Evolutionary conservation across 1,140 invertebrate genomes (phyloP).

Genomic region (Hirudo medicinalis): DNA sequence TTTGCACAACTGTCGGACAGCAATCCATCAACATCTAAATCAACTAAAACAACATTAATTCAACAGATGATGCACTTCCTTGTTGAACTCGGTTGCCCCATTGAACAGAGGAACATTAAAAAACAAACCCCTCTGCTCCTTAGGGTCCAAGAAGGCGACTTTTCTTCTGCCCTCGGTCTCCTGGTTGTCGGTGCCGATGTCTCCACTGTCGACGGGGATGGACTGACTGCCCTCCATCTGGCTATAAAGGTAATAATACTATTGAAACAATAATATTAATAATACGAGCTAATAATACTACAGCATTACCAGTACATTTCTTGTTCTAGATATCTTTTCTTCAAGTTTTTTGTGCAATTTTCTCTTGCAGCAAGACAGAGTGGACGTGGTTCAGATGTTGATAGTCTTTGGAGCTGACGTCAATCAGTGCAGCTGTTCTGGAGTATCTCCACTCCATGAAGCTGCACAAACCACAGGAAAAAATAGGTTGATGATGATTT

Average conservation of each 20-base stretch:
- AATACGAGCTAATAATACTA: too few species aligned
- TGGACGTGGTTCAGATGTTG: constrained; percentile 49
- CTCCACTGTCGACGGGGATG: constrained; percentile 53
- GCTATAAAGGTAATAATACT: constrained; percentile 30
- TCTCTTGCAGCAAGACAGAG: constrained; percentile 24
- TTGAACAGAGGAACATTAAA: constrained; percentile 68
- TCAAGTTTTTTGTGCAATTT: too few species aligned
- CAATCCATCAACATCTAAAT: too few species aligned
- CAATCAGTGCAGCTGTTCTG: constrained; percentile 55
- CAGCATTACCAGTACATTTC: too few species aligned
- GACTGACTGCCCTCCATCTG: constrained; percentile 54
- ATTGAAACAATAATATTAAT: too few species aligned
- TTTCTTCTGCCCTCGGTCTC: constrained; percentile 67
- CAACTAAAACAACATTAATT: constrained; percentile 3
- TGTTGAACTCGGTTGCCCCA: constrained; percentile 63
- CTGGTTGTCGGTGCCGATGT: constrained; percentile 55
- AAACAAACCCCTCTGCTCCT: constrained; percentile 68
- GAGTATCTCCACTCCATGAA: constrained; percentile 61
- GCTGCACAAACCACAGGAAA: constrained; percentile 41
- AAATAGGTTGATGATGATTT: not conserved
- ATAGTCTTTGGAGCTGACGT: constrained; percentile 80
- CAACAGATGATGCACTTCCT: constrained; percentile 49
- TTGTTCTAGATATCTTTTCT: too few species aligned
- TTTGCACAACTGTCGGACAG: too few species aligned
- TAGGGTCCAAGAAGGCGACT: constrained; percentile 47